phyloP scores from a whole-genome alignment of 2,888 invertebrate genomes.

The Lithophane ornitopus region DNA sequence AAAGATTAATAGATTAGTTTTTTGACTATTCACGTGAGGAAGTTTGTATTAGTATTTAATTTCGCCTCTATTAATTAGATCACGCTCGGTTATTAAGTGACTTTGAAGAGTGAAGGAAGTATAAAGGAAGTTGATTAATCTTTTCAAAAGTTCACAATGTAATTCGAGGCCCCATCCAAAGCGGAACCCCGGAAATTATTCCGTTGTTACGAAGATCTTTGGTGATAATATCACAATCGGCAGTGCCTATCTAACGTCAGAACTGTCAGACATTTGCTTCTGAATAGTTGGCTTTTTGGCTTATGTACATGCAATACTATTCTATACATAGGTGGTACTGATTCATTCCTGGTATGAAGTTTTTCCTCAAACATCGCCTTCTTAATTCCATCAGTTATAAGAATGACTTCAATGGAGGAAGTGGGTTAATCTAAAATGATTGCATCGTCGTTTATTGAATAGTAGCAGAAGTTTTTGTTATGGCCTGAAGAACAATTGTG shows the following conservation, averaged over 20 bases:
- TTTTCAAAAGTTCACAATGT: conserved; percentile 33
- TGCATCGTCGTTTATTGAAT: not conserved
- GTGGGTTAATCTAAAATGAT: conserved; percentile 24
- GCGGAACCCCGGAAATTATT: conserved; percentile 30
- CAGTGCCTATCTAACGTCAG: conserved; percentile 17
- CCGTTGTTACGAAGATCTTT: conserved; percentile 11
- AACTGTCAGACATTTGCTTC: conserved; percentile 10
- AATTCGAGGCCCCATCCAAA: conserved; percentile 18
- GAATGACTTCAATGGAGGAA: conserved; percentile 22
- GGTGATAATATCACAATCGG: conserved; percentile 32
- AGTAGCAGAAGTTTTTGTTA: no score
- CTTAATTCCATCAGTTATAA: conserved; percentile 28
- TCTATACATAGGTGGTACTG: not conserved
- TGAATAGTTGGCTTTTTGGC: not conserved
- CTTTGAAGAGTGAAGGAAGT: conserved; percentile 21
- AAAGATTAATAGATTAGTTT: conserved; percentile 60
- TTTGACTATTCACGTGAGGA: conserved; percentile 48
- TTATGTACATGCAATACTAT: conserved; percentile 31
- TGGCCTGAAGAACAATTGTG: not conserved
- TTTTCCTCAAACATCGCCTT: conserved; percentile 29
- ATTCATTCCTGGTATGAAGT: conserved; percentile 27
- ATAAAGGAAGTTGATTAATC: conserved; percentile 14
- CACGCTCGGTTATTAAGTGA: conserved; percentile 11
- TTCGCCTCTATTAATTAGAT: conserved; percentile 33
- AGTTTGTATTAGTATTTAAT: conserved; percentile 44